Percentiles rank a stretch among this genome's conserved stretches.
Evolutionary conservation across 2,797 vertebrate species (phyloP).

Genomic region (Pipistrellus kuhlii): DNA sequence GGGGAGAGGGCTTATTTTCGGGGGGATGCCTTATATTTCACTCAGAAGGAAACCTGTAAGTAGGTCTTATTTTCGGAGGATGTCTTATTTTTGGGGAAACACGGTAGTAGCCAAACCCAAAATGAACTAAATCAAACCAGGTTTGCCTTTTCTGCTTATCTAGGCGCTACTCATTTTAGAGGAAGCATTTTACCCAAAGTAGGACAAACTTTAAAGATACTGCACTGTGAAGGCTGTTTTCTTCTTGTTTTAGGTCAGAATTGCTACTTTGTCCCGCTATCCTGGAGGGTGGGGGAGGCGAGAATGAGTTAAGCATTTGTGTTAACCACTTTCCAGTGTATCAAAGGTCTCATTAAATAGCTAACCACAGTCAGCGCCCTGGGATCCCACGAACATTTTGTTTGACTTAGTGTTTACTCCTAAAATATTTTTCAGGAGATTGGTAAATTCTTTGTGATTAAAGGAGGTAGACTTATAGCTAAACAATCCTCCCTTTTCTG

Average conservation of each 20-base stretch:
- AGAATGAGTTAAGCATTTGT: neutral
- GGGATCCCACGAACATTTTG: neutral
- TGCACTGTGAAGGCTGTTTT: neutral
- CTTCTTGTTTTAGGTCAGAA: neutral
- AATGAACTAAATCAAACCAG: neutral
- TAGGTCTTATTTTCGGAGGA: too few species aligned
- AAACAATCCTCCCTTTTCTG: neutral
- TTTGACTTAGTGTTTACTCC: slow-evolving; percentile 45
- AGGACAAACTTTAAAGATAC: neutral
- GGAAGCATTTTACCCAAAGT: neutral
- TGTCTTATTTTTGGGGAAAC: too few species aligned
- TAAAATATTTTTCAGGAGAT: slow-evolving; percentile 52
- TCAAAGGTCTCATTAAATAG: slow-evolving; percentile 28
- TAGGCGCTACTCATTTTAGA: slow-evolving; percentile 4
- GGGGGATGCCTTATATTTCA: too few species aligned
- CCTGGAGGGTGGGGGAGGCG: neutral
- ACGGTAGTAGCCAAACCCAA: neutral
- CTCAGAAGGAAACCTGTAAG: too few species aligned
- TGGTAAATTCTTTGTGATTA: slow-evolving; percentile 40
- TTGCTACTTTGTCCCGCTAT: neutral
- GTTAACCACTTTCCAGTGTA: neutral
- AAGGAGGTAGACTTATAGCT: neutral
- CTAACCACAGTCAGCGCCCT: slow-evolving; percentile 4
- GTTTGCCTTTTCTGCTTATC: neutral
- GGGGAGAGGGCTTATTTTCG: too few species aligned